Conservation (phyloP, 2,797 vertebrate species). For the Enteromius treurensis region DNA sequence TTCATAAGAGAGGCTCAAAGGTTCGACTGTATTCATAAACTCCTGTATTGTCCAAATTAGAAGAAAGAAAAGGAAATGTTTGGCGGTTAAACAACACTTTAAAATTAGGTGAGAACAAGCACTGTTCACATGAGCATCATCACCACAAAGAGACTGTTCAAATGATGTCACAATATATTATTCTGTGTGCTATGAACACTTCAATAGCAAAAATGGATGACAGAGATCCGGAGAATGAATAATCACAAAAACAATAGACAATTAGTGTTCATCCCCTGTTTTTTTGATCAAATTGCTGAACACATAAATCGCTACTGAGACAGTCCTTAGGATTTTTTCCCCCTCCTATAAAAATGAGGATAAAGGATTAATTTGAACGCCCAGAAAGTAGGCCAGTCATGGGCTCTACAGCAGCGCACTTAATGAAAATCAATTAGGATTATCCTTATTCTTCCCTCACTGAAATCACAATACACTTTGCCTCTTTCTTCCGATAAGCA, state of each 20-base stretch:
- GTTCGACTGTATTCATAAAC: not conserved
- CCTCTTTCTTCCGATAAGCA: slow-evolving; percentile 58
- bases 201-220: slow-evolving; percentile 30
- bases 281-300: slow-evolving; percentile 36
- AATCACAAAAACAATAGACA: slow-evolving; percentile 42
- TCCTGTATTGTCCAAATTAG: not conserved
- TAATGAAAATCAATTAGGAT: slow-evolving; percentile 72
- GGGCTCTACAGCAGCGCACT: slow-evolving; percentile 44
- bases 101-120: not conserved
- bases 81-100: not conserved
- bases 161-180: slow-evolving; percentile 11
- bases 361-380: slow-evolving; percentile 30
- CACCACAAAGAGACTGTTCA: slow-evolving; percentile 1
- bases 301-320: slow-evolving; percentile 42
- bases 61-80: slow-evolving; percentile 15
- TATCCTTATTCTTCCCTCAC: slow-evolving; percentile 68
- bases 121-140: slow-evolving; percentile 8
- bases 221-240: slow-evolving; percentile 16
- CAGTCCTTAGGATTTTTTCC: slow-evolving; percentile 38
- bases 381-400: slow-evolving; percentile 45
- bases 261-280: slow-evolving; percentile 30
- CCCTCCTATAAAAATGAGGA: slow-evolving; percentile 10
- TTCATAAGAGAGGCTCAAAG: slow-evolving; percentile 21
- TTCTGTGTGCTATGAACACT: slow-evolving; percentile 18
- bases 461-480: slow-evolving; percentile 70